Evolutionary conservation across 2,888 invertebrate genomes (phyloP).

Genomic region (Slavum lentiscoides): DNA sequence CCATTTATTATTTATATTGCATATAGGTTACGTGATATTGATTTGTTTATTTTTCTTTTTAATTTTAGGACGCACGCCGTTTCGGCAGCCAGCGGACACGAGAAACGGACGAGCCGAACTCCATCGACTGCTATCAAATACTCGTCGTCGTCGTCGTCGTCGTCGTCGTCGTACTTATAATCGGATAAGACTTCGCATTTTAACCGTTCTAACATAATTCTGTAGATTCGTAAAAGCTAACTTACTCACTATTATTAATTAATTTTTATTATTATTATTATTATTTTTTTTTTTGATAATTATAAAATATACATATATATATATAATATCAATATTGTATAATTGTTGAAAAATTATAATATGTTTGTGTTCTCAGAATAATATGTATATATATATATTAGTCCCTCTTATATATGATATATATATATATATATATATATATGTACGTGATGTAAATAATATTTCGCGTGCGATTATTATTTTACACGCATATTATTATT

Average conservation of each 20-base stretch:
- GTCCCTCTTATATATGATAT: too few species aligned
- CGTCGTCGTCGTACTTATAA: neutral
- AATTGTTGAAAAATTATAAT: conserved; percentile 35
- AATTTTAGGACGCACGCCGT: too few species aligned
- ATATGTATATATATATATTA: conserved; percentile 2
- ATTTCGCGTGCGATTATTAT: conserved; percentile 7
- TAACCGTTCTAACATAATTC: conserved; percentile 25
- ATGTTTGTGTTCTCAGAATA: conserved; percentile 38
- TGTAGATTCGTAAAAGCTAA: conserved; percentile 48
- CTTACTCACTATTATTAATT: conserved; percentile 28
- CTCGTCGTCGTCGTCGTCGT: neutral
- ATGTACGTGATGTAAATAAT: conserved; percentile 10
- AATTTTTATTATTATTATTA: conserved; percentile 22
- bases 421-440: neutral
- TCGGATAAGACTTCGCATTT: neutral
- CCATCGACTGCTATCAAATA: too few species aligned
- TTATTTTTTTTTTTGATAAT: conserved; percentile 11
- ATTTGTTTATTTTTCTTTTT: too few species aligned
- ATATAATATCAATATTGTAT: conserved; percentile 30
- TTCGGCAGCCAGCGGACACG: too few species aligned
- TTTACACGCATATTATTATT: neutral
- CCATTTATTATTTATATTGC: too few species aligned
- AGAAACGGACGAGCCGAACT: too few species aligned
- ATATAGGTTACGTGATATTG: too few species aligned
- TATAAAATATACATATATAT: neutral